Evolutionary conservation across 2,888 invertebrate genomes (phyloP).

Genomic region (Stenichneumon culpator): DNA sequence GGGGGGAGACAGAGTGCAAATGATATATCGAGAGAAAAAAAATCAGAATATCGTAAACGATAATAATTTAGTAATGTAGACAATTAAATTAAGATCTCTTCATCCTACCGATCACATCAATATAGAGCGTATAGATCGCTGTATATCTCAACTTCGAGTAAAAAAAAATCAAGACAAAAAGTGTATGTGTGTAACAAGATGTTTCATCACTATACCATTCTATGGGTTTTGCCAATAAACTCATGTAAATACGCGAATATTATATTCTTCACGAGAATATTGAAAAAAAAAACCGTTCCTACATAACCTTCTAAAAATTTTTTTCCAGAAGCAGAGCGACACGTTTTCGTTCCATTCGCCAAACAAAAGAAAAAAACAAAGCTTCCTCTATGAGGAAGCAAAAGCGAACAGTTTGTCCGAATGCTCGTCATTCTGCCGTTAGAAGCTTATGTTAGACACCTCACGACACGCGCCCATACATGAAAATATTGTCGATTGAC

Average conservation of each 20-base stretch:
- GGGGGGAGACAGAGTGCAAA: conserved; percentile 53
- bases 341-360: background rate
- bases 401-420: background rate
- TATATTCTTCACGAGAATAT: conserved; percentile 50
- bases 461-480: conserved; percentile 30
- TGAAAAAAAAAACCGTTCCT: conserved; percentile 39
- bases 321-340: conserved; percentile 19
- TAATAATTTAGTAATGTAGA: conserved; percentile 64
- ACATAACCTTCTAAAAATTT: conserved; percentile 1
- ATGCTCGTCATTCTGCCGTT: background rate
- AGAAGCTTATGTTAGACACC: background rate
- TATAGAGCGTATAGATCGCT: conserved; percentile 61
- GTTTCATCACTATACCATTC: conserved; percentile 59
- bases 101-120: conserved; percentile 42
- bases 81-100: conserved; percentile 61
- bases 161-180: conserved; percentile 54
- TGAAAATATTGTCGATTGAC: conserved; percentile 68
- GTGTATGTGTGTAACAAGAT: conserved; percentile 62
- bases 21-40: conserved; percentile 30
- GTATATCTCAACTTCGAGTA: conserved; percentile 58
- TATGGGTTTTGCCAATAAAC: conserved; percentile 65
- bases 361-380: background rate
- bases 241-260: conserved; percentile 66
- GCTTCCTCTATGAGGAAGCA: too few relatives aligned
- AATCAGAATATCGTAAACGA: conserved; percentile 58